phyloP scores from a whole-genome alignment of 2,113 vertebrate species.

The Hydropotes inermis region DNA sequence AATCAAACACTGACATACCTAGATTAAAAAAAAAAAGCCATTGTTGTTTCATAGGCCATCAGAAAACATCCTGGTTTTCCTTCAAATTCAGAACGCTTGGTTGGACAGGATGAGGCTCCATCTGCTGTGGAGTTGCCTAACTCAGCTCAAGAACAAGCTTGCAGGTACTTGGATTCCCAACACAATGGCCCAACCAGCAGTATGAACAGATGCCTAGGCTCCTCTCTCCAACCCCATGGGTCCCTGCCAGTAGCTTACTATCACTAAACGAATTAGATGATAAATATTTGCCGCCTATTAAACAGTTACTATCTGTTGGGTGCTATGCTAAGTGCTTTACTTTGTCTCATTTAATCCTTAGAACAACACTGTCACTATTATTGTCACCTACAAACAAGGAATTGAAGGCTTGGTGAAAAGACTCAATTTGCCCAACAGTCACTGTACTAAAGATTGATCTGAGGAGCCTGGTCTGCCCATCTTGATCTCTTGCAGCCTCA shows the following conservation, averaged over 20 bases:
- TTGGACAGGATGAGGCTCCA: not conserved
- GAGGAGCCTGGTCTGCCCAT: not conserved
- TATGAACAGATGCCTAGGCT: not conserved
- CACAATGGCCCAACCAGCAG: not conserved
- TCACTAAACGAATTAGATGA: conserved; percentile 2
- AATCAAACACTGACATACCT: not conserved
- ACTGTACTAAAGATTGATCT: not conserved
- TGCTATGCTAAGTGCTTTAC: not conserved
- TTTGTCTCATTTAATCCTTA: conserved; percentile 33
- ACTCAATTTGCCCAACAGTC: not conserved
- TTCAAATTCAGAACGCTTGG: not conserved
- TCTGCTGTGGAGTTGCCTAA: not conserved
- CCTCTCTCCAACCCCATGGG: not conserved
- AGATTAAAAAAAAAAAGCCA: not conserved
- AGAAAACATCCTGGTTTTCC: not conserved
- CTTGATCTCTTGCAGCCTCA: not conserved
- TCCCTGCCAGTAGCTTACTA: not conserved
- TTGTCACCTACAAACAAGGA: conserved; percentile 8
- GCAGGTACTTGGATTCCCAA: not conserved
- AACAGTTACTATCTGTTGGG: conserved; percentile 15
- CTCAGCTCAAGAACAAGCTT: not conserved
- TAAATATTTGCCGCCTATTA: conserved; percentile 34
- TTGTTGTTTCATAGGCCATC: not conserved
- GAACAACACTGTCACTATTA: not conserved
- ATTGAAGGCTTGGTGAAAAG: conserved; percentile 20